Evolutionary conservation across 2,888 invertebrate species (phyloP), one percentile per base, ranked within the genome.

Genomic region (Ochropacha duplaris): DNA sequence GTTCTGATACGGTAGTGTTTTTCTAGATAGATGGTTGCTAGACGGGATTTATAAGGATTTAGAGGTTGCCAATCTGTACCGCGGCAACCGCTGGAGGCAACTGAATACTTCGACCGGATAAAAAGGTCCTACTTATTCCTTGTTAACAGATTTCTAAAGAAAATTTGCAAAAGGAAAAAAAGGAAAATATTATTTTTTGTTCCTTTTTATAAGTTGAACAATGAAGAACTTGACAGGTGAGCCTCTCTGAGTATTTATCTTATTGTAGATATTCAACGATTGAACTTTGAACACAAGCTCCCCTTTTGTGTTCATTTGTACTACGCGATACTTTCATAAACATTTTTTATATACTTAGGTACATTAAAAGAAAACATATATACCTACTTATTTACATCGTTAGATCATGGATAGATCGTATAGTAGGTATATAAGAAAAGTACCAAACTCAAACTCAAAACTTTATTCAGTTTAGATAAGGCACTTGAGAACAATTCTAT

Each of bases 21-120:
- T 82, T 70, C 72, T 69, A 57, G 63, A 65, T 63, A 69, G 70
- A 72, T 79, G 80, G 77, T 69, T 72, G 31, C 77, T 76, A 75
- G 69, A 73, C 69, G 68, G 86, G 88, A 90, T 90, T 90, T 89
- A 82, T 83, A 68, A 72, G 87, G 89, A 90, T 90, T 90, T 89
- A 76, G 78, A 74, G 76, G 81, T 81, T 84, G 80, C 86, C 87
- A 88, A 90, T 90, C 85, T 87, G 78, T 76, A 72, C 72, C 73
- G 68, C 69, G 78, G 75, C 79, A 81, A 83, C 78, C 81, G 81
- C 84, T 82, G 70, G 75, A 71, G 83, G 87, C 84, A 71, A 79
- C 80, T 76, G 78, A 84, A 84, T 87, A 81, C 83, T 84, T 83
- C 78, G 78, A 77, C 81, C 78, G 82, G 78, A 83, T 85, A 83